These are phyloP conservation scores for Morpho achilles DNA, from an alignment of 2,888 invertebrate species.

Conservation along the genomic window DNA sequence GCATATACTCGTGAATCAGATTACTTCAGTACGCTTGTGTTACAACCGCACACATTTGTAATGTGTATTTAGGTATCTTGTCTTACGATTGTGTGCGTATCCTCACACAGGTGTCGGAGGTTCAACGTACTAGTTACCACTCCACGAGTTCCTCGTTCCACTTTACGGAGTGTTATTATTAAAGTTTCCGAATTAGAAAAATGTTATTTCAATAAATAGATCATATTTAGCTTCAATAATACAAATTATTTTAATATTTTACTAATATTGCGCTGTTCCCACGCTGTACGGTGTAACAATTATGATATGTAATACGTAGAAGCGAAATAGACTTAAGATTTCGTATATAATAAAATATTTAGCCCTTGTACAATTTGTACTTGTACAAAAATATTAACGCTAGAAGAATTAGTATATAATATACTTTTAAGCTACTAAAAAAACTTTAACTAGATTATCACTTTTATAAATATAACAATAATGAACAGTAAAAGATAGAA, in stretches of 20 bases:
- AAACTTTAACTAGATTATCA: too few relatives aligned
- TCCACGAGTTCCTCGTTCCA: conserved; percentile 79
- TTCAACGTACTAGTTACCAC: conserved; percentile 75
- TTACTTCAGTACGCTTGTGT: conserved; percentile 36
- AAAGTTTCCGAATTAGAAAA: conserved; percentile 52
- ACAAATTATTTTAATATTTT: not conserved
- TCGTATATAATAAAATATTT: too few relatives aligned
- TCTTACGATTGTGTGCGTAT: conserved; percentile 37
- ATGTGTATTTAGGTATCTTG: conserved; percentile 21
- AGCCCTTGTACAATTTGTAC: too few relatives aligned
- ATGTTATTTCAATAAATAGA: conserved; percentile 10
- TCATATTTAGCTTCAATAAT: not conserved
- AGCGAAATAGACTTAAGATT: too few relatives aligned
- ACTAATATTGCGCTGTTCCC: too few relatives aligned
- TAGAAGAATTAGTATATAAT: too few relatives aligned
- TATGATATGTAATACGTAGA: too few relatives aligned
- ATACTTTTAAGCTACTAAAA: too few relatives aligned
- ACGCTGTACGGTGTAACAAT: too few relatives aligned
- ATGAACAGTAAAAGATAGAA: too few relatives aligned
- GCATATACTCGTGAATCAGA: conserved; percentile 55
- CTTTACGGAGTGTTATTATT: conserved; percentile 77
- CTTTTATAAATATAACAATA: too few relatives aligned
- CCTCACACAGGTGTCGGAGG: conserved; percentile 53
- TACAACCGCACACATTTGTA: conserved; percentile 32
- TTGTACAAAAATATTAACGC: too few relatives aligned